Conservation (phyloP, 2,797 vertebrate species). For the Aulostomus chinensis region DNA sequence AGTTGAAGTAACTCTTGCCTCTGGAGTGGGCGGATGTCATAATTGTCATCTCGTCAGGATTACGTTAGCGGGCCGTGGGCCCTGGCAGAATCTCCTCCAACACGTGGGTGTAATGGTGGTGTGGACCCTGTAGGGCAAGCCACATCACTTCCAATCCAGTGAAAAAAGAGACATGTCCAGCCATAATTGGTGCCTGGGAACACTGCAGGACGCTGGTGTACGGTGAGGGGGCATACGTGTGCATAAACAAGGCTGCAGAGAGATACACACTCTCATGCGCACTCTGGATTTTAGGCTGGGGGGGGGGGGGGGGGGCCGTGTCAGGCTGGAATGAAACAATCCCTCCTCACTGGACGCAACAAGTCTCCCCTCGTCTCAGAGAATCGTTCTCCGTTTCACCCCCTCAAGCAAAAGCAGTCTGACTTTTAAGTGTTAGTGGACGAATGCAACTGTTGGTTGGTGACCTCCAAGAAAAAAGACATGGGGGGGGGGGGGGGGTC, state of each 20-base stretch:
- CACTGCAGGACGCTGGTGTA: constrained; percentile 37
- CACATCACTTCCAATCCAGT: constrained; percentile 61
- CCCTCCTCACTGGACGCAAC: constrained; percentile 45
- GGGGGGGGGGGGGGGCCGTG: constrained; percentile 9
- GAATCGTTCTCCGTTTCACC: constrained; percentile 22
- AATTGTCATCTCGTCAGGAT: constrained; percentile 67
- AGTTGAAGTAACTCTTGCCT: constrained; percentile 61
- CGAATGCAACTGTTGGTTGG: constrained; percentile 21
- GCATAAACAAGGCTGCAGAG: constrained; percentile 30
- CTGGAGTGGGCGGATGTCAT: constrained; percentile 65
- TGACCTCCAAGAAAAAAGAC: constrained; percentile 30
- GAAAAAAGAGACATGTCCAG: constrained; percentile 48
- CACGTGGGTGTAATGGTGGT: constrained; percentile 64
- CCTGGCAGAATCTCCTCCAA: constrained; percentile 53
- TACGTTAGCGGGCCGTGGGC: constrained; percentile 49
- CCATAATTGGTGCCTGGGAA: constrained; percentile 67
- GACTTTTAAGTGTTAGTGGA: constrained; percentile 22
- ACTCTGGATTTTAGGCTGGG: not conserved
- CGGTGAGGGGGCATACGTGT: constrained; percentile 9
- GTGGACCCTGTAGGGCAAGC: constrained; percentile 60
- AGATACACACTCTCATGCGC: constrained; percentile 4
- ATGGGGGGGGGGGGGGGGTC: no score
- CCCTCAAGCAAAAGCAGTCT: constrained; percentile 21
- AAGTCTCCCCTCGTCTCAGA: constrained; percentile 32
- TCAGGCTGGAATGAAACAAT: constrained; percentile 54